These are phyloP conservation scores for Ophion costatus DNA, from an alignment of 2,888 invertebrate genomes.

Conservation along the genomic window DNA sequence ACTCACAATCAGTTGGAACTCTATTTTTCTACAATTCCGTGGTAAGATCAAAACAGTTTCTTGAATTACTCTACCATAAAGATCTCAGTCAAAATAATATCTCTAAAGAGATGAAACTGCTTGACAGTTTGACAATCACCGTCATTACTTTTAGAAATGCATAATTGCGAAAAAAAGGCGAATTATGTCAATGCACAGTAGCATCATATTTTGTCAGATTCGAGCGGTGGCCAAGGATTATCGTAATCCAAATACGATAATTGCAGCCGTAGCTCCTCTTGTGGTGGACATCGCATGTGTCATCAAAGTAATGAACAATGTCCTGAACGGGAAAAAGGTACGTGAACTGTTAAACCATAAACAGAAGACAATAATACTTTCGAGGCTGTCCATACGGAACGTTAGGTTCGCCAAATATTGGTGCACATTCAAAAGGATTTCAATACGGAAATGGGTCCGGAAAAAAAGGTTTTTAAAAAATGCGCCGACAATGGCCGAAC, in stretches of 20 bases:
- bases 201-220: conserved; percentile 23
- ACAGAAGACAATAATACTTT: background rate
- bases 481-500: conserved; percentile 26
- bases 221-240: conserved; percentile 6
- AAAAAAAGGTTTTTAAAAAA: conserved; percentile 21
- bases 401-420: conserved; percentile 26
- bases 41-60: no score
- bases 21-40: no score
- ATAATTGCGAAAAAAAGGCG: no score
- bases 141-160: no score
- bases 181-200: background rate
- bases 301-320: conserved; percentile 3
- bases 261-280: conserved; percentile 26
- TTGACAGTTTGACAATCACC: no score
- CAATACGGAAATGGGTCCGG: conserved; percentile 16
- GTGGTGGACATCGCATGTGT: background rate
- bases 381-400: background rate
- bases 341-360: background rate
- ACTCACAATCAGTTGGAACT: no score
- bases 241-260: background rate
- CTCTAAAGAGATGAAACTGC: no score
- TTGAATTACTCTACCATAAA: no score
- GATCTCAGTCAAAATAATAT: no score
- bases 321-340: conserved; percentile 11
- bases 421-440: conserved; percentile 26